Conservation (phyloP, 2,888 invertebrate species). For the Zygogramma bicolorata region DNA sequence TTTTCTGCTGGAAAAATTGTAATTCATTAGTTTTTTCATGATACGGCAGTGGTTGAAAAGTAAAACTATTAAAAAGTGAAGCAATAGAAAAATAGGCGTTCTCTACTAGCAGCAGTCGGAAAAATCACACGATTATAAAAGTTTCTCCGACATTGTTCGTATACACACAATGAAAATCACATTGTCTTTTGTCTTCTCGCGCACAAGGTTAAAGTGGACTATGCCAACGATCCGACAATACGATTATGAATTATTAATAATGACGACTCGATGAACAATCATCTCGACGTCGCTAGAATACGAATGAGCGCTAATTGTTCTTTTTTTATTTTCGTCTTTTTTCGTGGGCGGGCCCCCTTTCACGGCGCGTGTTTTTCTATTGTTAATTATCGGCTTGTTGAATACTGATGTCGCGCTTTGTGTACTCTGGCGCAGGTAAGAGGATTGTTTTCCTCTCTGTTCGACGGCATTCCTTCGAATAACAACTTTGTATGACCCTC, state of each 20-base stretch:
- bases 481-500: background rate
- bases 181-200: constrained; percentile 40
- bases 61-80: constrained; percentile 15
- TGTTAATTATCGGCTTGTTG: constrained; percentile 20
- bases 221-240: constrained; percentile 22
- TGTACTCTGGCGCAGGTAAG: background rate
- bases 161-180: constrained; percentile 36
- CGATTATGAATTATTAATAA: constrained; percentile 26
- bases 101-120: constrained; percentile 9
- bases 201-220: constrained; percentile 41
- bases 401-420: constrained; percentile 13
- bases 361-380: constrained; percentile 10
- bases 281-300: constrained; percentile 19
- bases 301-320: constrained; percentile 32
- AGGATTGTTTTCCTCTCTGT: background rate
- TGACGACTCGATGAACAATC: constrained; percentile 5
- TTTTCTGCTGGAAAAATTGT: too few species aligned
- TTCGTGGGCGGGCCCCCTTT: constrained; percentile 32
- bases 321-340: constrained; percentile 19
- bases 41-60: constrained; percentile 1
- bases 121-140: constrained; percentile 27
- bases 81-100: constrained; percentile 23
- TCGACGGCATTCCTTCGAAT: constrained; percentile 1
- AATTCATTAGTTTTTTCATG: background rate
- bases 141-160: constrained; percentile 28